Base-by-base conservation (phyloP, 2,113 vertebrate genomes). In the Pica pica region DNA sequence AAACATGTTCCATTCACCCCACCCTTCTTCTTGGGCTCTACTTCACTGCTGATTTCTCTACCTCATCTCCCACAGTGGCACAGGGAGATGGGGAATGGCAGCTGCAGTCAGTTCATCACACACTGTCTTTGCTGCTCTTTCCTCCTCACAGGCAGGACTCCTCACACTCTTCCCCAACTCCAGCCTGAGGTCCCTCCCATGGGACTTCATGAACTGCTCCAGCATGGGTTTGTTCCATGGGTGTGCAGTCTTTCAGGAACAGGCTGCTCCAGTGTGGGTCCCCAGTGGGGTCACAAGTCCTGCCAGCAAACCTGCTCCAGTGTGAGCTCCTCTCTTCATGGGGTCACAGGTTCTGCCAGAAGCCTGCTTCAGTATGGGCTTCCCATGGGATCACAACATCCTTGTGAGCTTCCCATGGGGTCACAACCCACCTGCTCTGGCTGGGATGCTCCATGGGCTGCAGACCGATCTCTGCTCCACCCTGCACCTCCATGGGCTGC, bases 191-290 rank as follows among this genome's bases (percentile, higher is more conserved):
- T 52, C 11, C 17, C 22, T 68, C 33, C 18, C 37, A 12, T 26
- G 37, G 14, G 11, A 52, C 27, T 52, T 35, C 46, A 77, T 14
- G 14, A 44, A 15, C 37, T 60, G 33, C 1, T 30, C 30, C 42
- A 75, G 63, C 1, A 1, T 46, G 27, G 13, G 13, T 67, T 27
- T 3, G 0, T 37, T 80, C 41, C n/a, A 37, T 2, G 7, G 27
- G 41, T 41, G 13, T 2, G 1, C 61, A 31, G 10, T 37, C 61
- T 7, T 46, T 46, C 50, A 37, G 63, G 77, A 56, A 26, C 4
- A 52, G 52, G n/a, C 63, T 67, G 63, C 52, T 57, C 28, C n/a
- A 47, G 2, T 1, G 1, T 67, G 24, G 18, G 15, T 18, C 11
- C 24, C 8, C 31, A 0, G 6, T 28, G 26, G 49, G 39, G 2